Conservation (phyloP, 2,888 invertebrate species). For the Sabatieria punctata region DNA sequence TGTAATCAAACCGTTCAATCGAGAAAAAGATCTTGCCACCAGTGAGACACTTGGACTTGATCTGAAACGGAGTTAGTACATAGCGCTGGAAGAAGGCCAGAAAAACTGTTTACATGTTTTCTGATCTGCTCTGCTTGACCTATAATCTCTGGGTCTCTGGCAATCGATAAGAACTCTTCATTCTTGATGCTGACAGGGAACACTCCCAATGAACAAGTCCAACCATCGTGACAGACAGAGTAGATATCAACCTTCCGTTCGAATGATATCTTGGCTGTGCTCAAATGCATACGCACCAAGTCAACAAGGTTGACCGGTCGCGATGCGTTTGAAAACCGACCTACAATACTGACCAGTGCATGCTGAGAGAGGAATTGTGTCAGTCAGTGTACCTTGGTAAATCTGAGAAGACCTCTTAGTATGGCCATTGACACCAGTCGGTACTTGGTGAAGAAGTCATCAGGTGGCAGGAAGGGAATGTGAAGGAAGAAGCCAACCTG, state of each 20-base stretch:
- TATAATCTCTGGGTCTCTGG: conserved; percentile 17
- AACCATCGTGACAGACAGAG: conserved; percentile 26
- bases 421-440: conserved; percentile 19
- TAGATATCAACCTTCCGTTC: conserved; percentile 16
- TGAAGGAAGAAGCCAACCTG: conserved; percentile 24
- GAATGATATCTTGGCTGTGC: conserved; percentile 16
- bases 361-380: no score
- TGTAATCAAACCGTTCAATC: conserved; percentile 30
- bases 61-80: conserved; percentile 8
- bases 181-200: conserved; percentile 31
- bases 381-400: conserved; percentile 16
- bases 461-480: no score
- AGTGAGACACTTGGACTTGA: conserved; percentile 13
- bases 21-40: conserved; percentile 26
- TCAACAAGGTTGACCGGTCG: no score
- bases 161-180: conserved; percentile 28
- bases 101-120: conserved; percentile 10
- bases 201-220: conserved; percentile 28
- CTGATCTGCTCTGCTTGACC: conserved; percentile 20
- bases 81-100: no score
- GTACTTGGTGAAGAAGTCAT: conserved; percentile 22
- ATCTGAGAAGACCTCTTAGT: conserved; percentile 18
- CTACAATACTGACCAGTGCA: no score
- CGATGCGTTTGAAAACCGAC: no score
- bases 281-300: no score